Evolutionary conservation across 37 sponge, comb jelly and placozoan genomes (phyloP).

Genomic region (Aphrocallistes beatrix): DNA sequence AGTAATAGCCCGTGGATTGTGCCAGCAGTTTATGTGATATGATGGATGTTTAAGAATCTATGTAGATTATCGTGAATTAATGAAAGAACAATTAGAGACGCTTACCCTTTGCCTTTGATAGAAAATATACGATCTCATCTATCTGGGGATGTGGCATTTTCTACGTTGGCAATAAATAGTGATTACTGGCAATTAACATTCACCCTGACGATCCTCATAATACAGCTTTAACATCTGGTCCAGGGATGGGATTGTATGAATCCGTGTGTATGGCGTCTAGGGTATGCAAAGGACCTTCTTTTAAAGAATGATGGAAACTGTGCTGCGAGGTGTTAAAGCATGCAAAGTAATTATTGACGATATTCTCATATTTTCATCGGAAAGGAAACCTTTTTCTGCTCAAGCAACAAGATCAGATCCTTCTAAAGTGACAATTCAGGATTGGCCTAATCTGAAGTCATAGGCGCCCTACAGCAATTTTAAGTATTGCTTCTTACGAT

Average conservation of each 20-base stretch:
- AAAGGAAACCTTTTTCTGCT: conserved; percentile 1
- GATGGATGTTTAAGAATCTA: too few relatives aligned
- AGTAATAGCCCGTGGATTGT: conserved; percentile 48
- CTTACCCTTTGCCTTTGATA: conserved; percentile 27
- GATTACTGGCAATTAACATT: conserved; percentile 28
- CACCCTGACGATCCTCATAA: conserved; percentile 6
- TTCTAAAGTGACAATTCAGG: neutral
- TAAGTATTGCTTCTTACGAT: conserved; percentile 17
- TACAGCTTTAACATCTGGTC: conserved; percentile 21
- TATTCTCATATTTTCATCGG: too few relatives aligned
- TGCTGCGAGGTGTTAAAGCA: too few relatives aligned
- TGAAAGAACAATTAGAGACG: neutral
- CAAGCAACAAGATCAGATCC: too few relatives aligned
- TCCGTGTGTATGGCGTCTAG: conserved; percentile 22
- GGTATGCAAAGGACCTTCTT: conserved; percentile 21
- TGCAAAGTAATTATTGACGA: too few relatives aligned
- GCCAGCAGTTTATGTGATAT: too few relatives aligned
- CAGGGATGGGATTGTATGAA: conserved; percentile 14
- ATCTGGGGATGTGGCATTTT: too few relatives aligned
- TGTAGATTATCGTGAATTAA: conserved; percentile 39
- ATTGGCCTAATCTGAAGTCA: conserved; percentile 14
- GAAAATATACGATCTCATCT: neutral
- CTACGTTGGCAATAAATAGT: conserved; percentile 22
- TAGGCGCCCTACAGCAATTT: neutral
- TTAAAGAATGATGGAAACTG: conserved; percentile 23